Base-by-base conservation (phyloP, 1,140 invertebrate genomes). In the Thaumetopoea pityocampa region DNA sequence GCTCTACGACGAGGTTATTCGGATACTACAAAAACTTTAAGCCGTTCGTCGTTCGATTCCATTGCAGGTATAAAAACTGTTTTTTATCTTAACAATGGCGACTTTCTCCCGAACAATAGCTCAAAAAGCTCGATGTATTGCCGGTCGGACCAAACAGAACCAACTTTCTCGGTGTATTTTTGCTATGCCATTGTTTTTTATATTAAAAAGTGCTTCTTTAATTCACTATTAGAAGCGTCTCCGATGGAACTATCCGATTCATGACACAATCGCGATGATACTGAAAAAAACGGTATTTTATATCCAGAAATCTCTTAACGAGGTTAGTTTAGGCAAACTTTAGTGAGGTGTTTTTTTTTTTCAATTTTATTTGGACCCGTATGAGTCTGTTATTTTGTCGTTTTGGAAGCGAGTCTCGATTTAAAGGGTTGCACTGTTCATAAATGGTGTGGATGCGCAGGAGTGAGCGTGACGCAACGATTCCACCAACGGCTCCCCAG, bases 281-380 rank as follows among this genome's bases (percentile, higher is more conserved):
- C 79, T 84, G 73, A 84, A 81, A n/a, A n/a, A 83, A 83, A 79
- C 74, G 72, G 68, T 79, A 83, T 79, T 84, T 67, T 84, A 81
- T 84, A 84, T 84, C 73, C 77, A 79, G 66, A 72, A 78, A 81
- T 84, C 79, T 82, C 64, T 71, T 79, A 84, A 84, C 74, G 71
- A 84, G 72, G 74, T 84, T 76, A 84, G 79, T 80, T 83, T 84
- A 83, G 79, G 71, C 79, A 81, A 81, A 84, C 79, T 80, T 79
- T 81, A 77, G 79, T 84, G 70, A 79, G 73, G 69, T 73, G 63
- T 72, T 79, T 68, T 79, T 78, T 80, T 78, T 49, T n/a, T 68
- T 72, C 53, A 30, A 32, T 76, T 80, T 77, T 80, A 66, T 74
- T 74, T 62, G 59, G 66, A 57, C 55, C 65, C 67, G 63, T 72